A percentile compares a stretch with the other conserved stretches of the same genome.
Conservation (phyloP, 2,113 vertebrate genomes). For the Dryoscopus gambensis region DNA sequence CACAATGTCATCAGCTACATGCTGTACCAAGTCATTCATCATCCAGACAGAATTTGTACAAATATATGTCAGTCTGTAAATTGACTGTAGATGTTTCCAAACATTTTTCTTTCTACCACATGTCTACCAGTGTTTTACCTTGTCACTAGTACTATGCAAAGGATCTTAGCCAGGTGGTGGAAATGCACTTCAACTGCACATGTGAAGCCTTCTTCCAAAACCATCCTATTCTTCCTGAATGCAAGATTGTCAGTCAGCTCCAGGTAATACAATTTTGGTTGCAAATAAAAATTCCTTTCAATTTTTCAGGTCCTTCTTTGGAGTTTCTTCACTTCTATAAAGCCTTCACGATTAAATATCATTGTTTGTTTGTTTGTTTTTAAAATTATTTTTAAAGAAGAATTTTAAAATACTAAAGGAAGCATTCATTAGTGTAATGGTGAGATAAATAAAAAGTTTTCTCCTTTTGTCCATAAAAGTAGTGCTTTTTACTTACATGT, state of each 20-base stretch:
- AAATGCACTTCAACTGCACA: background rate
- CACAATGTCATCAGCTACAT: background rate
- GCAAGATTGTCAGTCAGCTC: background rate
- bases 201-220: background rate
- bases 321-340: background rate
- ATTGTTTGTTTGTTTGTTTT: fast-evolving
- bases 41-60: background rate
- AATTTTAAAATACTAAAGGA: background rate
- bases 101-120: background rate
- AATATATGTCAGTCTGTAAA: background rate
- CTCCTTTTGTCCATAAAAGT: background rate
- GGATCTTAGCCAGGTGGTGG: background rate
- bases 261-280: background rate
- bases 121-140: background rate
- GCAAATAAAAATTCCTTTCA: background rate
- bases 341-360: background rate
- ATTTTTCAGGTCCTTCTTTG: background rate
- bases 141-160: background rate
- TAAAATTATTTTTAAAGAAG: background rate
- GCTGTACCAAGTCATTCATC: background rate
- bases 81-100: background rate
- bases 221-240: background rate
- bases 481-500: too few relatives aligned
- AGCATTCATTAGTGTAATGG: background rate
- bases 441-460: background rate